These are phyloP conservation scores for Saccostrea glomerata DNA, from an alignment of 1,140 invertebrate genomes.

Conservation along the genomic window DNA sequence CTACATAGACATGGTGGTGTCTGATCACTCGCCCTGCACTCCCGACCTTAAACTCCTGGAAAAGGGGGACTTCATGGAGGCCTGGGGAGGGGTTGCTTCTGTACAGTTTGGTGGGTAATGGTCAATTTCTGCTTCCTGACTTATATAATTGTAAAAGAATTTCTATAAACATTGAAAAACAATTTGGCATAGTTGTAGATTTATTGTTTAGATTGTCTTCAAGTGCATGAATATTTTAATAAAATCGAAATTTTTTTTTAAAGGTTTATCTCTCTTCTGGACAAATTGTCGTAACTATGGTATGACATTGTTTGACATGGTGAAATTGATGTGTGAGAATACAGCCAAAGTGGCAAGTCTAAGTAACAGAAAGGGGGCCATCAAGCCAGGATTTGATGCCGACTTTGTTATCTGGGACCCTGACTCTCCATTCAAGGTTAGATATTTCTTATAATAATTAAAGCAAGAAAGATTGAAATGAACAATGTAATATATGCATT, in stretches of 20 bases:
- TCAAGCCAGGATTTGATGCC: constrained; percentile 84
- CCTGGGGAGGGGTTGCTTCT: constrained; percentile 88
- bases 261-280: constrained; percentile 85
- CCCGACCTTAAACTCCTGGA: constrained; percentile 82
- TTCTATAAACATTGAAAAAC: too few species aligned
- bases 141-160: too few species aligned
- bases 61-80: constrained; percentile 83
- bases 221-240: background rate
- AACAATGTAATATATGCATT: too few species aligned
- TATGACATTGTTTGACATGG: constrained; percentile 81
- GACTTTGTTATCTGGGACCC: constrained; percentile 87
- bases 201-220: background rate
- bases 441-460: too few species aligned
- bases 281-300: constrained; percentile 81
- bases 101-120: constrained; percentile 84
- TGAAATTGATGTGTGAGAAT: constrained; percentile 82
- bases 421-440: constrained; percentile 80
- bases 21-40: constrained; percentile 87
- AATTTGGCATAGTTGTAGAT: background rate
- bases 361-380: constrained; percentile 82
- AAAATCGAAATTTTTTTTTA: constrained; percentile 44
- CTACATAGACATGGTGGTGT: constrained; percentile 84
- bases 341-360: constrained; percentile 84
- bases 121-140: too few species aligned
- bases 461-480: too few species aligned